Conservation (phyloP, 1,140 invertebrate genomes). For the Telenomus remus region DNA sequence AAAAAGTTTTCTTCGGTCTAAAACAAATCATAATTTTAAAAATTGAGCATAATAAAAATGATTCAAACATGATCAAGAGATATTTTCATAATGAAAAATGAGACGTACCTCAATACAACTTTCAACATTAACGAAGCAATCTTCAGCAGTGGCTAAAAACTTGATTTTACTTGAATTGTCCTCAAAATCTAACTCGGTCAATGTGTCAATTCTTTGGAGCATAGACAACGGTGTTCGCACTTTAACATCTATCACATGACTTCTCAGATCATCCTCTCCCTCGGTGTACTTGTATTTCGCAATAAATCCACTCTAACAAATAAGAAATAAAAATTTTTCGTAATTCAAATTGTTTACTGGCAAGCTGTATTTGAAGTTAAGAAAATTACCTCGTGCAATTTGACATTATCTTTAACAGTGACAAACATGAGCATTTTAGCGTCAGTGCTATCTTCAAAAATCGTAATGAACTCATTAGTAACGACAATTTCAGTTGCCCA, state of each 20-base stretch:
- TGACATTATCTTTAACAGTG: constrained; percentile 74
- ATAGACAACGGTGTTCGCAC: constrained; percentile 77
- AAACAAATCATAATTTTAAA: no score
- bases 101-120: constrained; percentile 42
- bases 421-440: constrained; percentile 69
- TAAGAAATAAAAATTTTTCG: constrained; percentile 13
- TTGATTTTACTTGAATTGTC: constrained; percentile 75
- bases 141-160: constrained; percentile 43
- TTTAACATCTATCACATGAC: constrained; percentile 72
- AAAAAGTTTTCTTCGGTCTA: constrained; percentile 79
- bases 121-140: constrained; percentile 40
- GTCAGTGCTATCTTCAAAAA: constrained; percentile 75
- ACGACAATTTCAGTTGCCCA: constrained; percentile 78
- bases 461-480: constrained; percentile 76
- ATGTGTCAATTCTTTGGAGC: constrained; percentile 73
- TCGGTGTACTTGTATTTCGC: constrained; percentile 75
- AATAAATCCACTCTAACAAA: constrained; percentile 71
- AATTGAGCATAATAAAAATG: no score
- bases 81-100: background rate
- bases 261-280: constrained; percentile 69
- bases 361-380: no score
- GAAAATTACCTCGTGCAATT: constrained; percentile 78
- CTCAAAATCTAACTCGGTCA: constrained; percentile 74
- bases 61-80: background rate
- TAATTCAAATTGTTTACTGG: no score